Evolutionary conservation across 1,140 invertebrate genomes (phyloP).

Genomic region (Streblospio benedicti): DNA sequence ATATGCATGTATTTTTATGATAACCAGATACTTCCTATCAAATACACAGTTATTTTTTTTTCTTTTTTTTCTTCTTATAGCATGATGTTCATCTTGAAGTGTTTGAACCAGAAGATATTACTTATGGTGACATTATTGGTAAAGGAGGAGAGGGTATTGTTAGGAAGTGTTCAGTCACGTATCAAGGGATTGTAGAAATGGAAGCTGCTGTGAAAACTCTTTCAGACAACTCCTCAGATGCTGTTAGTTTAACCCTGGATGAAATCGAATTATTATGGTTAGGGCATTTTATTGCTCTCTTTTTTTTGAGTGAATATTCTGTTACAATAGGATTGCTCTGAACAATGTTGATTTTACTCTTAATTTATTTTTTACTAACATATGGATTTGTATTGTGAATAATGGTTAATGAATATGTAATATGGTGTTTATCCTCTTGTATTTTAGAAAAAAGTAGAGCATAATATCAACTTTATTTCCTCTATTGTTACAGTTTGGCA

Average conservation of each 20-base stretch:
- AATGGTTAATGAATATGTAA: no score
- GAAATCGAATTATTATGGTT: slow-evolving; percentile 19
- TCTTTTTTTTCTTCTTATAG: slow-evolving; percentile 1
- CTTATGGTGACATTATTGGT: slow-evolving; percentile 13
- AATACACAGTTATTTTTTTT: background rate
- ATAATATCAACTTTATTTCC: no score
- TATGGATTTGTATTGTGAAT: no score
- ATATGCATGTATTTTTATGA: background rate
- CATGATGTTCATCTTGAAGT: slow-evolving; percentile 10
- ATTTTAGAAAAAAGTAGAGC: no score
- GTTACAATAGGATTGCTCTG: no score
- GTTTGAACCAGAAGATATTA: slow-evolving; percentile 12
- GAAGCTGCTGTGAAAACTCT: slow-evolving; percentile 18
- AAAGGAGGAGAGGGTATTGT: slow-evolving; percentile 17
- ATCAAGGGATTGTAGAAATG: slow-evolving; percentile 9
- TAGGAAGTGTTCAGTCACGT: slow-evolving; percentile 17
- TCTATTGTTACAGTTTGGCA: slow-evolving; percentile 12
- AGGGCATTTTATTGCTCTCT: no score
- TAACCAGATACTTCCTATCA: background rate
- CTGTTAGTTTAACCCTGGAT: slow-evolving; percentile 12
- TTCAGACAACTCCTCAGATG: slow-evolving; percentile 13
- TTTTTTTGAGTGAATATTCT: no score
- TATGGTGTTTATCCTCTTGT: no score
- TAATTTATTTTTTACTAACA: no score
- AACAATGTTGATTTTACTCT: no score